A percentile compares a stretch with the other conserved stretches of the same genome.
Conservation (phyloP, 1,140 invertebrate species). For the Pissodes strobi region DNA sequence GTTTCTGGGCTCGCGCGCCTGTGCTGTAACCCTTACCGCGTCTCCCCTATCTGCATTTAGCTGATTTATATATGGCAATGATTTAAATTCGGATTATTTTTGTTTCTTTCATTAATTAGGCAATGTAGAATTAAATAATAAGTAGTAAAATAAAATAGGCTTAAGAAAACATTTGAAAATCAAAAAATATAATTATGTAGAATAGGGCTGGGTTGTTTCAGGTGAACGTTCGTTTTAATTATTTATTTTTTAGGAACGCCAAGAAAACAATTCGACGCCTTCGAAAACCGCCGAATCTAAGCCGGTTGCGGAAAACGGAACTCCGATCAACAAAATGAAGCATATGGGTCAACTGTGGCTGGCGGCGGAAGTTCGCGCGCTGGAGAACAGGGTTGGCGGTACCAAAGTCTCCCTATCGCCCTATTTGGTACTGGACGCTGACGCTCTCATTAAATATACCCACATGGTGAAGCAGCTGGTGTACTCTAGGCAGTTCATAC, state of each 20-base stretch:
- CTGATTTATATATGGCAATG: no score
- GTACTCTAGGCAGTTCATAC: constrained; percentile 73
- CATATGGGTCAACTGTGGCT: constrained; percentile 63
- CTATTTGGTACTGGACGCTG: constrained; percentile 75
- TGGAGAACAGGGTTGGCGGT: constrained; percentile 58
- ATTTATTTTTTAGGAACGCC: constrained; percentile 24
- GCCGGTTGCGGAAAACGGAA: constrained; percentile 14
- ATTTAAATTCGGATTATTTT: no score
- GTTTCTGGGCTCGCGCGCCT: no score
- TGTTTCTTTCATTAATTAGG: no score
- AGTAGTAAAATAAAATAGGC: no score
- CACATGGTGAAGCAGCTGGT: constrained; percentile 78
- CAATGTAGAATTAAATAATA: no score
- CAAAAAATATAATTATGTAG: no score
- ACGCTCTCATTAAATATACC: constrained; percentile 72
- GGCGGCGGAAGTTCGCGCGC: constrained; percentile 62
- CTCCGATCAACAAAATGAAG: constrained; percentile 58
- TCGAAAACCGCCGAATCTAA: constrained; percentile 13
- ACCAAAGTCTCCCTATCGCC: constrained; percentile 65
- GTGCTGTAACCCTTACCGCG: no score
- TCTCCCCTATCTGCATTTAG: no score
- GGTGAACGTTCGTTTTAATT: background rate
- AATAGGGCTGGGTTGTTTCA: no score
- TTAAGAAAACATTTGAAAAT: no score
- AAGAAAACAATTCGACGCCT: constrained; percentile 12